Percentiles rank a stretch among this genome's conserved stretches.
These are phyloP conservation scores for Caenorhabditis wallacei DNA, from an alignment of 2,888 invertebrate species.

Conservation along the genomic window DNA sequence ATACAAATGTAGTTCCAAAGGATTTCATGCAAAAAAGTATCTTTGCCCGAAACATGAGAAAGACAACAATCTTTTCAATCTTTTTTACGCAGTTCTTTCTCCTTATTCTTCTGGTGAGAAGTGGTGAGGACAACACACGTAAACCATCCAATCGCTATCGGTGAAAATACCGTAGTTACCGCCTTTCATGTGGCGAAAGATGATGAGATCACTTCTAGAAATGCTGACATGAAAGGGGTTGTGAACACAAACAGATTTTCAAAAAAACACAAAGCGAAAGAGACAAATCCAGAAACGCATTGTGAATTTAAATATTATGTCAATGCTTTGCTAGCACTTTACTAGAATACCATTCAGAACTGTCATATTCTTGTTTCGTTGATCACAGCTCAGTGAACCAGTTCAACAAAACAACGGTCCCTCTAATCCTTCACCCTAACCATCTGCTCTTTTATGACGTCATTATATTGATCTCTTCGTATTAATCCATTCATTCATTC, in stretches of 20 bases:
- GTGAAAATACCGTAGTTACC: not conserved
- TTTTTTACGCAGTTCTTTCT: constrained; percentile 23
- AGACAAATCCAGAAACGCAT: not conserved
- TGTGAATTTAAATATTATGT: too few relatives aligned
- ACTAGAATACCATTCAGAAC: too few relatives aligned
- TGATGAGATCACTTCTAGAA: not conserved
- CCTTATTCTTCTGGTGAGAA: not conserved
- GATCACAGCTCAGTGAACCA: not conserved
- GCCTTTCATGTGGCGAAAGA: not conserved
- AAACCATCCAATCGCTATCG: constrained; percentile 8
- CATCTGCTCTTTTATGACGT: not conserved
- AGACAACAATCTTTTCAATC: constrained; percentile 27
- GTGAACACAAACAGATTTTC: too few relatives aligned
- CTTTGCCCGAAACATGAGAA: not conserved
- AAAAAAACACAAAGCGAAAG: not conserved
- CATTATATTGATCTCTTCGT: not conserved
- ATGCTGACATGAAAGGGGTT: not conserved
- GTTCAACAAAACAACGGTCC: constrained; percentile 21
- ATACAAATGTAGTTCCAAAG: not conserved
- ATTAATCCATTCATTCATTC: not conserved
- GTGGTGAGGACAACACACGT: not conserved
- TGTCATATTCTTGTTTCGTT: constrained; percentile 3
- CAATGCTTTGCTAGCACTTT: too few relatives aligned
- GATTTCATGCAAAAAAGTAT: not conserved
- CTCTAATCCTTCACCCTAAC: not conserved